Evolutionary conservation across 2,113 vertebrate genomes (phyloP).

Genomic region (Corvus cornix): DNA sequence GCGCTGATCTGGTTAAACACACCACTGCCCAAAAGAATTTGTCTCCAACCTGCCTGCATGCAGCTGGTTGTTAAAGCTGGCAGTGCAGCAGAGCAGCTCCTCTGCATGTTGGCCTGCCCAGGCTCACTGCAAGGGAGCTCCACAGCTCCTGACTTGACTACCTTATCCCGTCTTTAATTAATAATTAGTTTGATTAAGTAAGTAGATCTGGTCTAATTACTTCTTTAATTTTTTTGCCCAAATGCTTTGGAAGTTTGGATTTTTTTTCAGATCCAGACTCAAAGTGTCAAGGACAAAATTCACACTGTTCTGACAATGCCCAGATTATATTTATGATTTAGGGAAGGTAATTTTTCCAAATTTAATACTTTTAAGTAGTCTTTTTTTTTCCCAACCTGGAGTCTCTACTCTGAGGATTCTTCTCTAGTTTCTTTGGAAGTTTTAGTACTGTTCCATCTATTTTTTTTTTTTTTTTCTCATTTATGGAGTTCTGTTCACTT

Average conservation of each 20-base stretch:
- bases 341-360: neutral
- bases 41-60: neutral
- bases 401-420: neutral
- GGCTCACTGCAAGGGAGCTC: neutral
- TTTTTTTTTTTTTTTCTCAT: neutral
- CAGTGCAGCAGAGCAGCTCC: neutral
- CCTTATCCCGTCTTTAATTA: neutral
- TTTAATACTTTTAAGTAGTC: neutral
- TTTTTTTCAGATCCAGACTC: neutral
- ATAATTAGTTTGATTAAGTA: neutral
- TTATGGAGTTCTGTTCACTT: neutral
- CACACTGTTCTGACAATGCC: neutral
- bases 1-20: neutral
- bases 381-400: accelerated
- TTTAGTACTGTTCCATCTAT: neutral
- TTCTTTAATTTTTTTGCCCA: neutral
- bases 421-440: neutral
- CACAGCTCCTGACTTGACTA: neutral
- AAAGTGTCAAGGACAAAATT: neutral
- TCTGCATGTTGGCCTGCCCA: neutral
- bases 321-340: neutral
- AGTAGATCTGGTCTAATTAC: neutral
- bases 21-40: neutral
- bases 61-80: neutral
- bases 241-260: neutral